A percentile compares a stretch with the other conserved stretches of the same genome.
These are phyloP conservation scores for Hyperoplus immaculatus DNA, from an alignment of 2,797 vertebrate genomes.

Conservation along the genomic window DNA sequence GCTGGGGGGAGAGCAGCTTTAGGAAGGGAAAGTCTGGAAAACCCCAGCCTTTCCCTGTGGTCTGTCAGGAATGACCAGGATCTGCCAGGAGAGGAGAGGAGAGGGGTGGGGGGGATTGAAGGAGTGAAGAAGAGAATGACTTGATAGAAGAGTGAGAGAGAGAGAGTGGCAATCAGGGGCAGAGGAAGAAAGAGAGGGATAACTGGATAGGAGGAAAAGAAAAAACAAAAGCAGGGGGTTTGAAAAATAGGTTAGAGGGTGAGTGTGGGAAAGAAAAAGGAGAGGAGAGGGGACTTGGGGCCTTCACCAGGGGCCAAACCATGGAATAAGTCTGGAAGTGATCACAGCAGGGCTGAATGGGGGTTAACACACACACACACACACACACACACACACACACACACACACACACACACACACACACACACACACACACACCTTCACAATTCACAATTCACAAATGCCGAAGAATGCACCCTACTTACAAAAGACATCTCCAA, in stretches of 20 bases:
- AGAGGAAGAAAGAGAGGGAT: conserved; percentile 14
- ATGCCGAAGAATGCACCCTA: conserved; percentile 51
- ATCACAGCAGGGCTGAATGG: conserved; percentile 63
- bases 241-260: conserved; percentile 33
- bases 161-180: conserved; percentile 14
- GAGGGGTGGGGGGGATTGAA: conserved; percentile 18
- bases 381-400: conserved; percentile 28
- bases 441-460: conserved; percentile 11
- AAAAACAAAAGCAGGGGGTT: conserved; percentile 42
- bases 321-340: conserved; percentile 73
- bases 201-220: conserved; percentile 16
- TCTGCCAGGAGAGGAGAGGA: conserved; percentile 77
- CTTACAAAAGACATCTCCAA: conserved; percentile 50
- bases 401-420: too few species aligned
- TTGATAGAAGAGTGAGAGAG: conserved; percentile 17
- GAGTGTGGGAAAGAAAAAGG: conserved; percentile 26
- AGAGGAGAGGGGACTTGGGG: conserved; percentile 48
- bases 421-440: conserved; percentile 33
- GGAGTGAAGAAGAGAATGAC: conserved; percentile 25
- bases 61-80: conserved; percentile 76
- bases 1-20: conserved; percentile 12
- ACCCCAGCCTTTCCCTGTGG: conserved; percentile 76
- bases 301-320: conserved; percentile 57
- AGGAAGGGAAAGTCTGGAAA: conserved; percentile 75
- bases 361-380: conserved; percentile 26